Evolutionary conservation across 2,888 invertebrate species (phyloP), one percentile per base, ranked within the genome.

Genomic region (Cinara cedri): DNA sequence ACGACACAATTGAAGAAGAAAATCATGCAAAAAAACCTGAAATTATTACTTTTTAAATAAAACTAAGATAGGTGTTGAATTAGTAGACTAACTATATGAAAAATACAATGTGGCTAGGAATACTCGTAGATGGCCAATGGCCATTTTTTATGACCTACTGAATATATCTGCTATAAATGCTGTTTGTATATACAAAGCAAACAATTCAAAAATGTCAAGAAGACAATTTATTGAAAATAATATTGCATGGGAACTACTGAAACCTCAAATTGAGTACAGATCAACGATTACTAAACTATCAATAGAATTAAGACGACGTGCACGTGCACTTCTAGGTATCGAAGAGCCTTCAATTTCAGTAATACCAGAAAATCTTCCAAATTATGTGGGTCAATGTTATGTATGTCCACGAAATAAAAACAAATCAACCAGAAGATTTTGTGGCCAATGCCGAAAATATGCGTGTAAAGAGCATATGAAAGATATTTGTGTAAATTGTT

Each of bases 81-180:
- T 80, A 80, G 83, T 83, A 34, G 83, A 84, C 70, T 80, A 83
- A 81, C 82, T 82, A 75, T 83, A 83, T 74, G 80, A 74, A 49
- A 80, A 80, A 13, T 83, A 83, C 81, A 82, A 81, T 57, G 72
- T 81, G 21, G 76, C 81, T 1, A 82, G 84, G 78, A 83, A 81
- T 81, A 83, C 83, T 21, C 82, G 81, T 82, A 70, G 83, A 72
- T 84, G 83, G 83, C 82, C 83, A 49, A 60, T 83, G 62, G 81
- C 81, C 21, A 51, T 83, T 34, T 3, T 84, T 74, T 83, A 82
- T 72, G 78, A 81, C 34, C 81, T 83, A 72, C 49, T 84, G 81
- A 83, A 84, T 81, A 82, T 83, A 60, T 82, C 83, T 24, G 82
- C 82, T 19, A 83, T 83, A 46, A 84, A 84, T 81, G 68, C 83